A percentile compares a stretch with the other conserved stretches of the same genome.
These are phyloP conservation scores for Steinernema feltiae DNA, from an alignment of 1,140 invertebrate species.

Conservation along the genomic window DNA sequence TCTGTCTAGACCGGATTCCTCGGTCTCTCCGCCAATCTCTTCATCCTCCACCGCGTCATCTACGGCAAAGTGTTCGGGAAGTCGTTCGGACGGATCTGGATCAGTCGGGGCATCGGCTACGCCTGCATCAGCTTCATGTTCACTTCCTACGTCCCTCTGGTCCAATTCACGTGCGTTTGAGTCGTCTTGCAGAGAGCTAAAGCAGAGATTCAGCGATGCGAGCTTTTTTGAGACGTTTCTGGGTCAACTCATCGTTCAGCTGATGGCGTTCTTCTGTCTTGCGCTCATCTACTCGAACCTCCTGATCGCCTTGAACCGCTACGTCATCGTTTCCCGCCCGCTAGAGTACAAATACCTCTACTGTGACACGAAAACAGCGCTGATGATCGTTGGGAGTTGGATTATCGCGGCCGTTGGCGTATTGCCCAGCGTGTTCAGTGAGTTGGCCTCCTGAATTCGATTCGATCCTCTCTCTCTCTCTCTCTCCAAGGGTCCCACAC, in stretches of 20 bases:
- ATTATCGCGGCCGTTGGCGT: background rate
- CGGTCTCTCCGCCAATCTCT: background rate
- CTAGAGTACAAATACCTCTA: background rate
- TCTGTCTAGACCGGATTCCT: background rate
- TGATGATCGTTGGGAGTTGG: slow-evolving; percentile 1
- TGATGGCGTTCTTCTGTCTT: background rate
- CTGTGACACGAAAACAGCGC: background rate
- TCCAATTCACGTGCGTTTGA: no score
- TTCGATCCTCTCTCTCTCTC: no score
- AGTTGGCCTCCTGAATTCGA: background rate
- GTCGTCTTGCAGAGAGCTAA: background rate
- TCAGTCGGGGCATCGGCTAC: background rate
- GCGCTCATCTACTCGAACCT: background rate
- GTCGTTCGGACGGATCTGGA: background rate
- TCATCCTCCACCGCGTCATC: background rate
- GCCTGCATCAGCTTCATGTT: background rate
- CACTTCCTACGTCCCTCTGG: background rate
- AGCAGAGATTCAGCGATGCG: background rate
- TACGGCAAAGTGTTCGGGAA: background rate
- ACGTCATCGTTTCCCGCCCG: background rate
- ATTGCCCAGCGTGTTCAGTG: background rate
- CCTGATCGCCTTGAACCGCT: background rate
- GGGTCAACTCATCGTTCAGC: background rate
- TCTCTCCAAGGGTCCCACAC: no score
- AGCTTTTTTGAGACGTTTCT: background rate